phyloP scores from a whole-genome alignment of 2,797 vertebrate species.

The Eurystomus glaucurus region DNA sequence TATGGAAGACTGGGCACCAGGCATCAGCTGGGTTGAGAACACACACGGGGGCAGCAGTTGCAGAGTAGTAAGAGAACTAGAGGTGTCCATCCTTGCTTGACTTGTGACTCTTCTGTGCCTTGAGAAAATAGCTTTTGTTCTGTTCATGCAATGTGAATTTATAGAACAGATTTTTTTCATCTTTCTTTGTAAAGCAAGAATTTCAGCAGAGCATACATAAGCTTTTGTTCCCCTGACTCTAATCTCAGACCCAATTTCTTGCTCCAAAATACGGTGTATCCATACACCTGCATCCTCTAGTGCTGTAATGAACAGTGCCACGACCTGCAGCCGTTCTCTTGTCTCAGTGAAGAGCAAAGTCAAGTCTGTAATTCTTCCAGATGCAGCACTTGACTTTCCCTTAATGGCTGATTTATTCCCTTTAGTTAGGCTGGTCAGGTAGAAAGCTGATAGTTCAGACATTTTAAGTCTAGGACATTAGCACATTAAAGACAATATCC shows the following conservation, averaged over 20 bases:
- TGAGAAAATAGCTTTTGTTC: neutral
- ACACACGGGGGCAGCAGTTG: neutral
- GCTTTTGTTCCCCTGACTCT: neutral
- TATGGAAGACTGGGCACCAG: neutral
- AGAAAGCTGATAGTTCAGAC: conserved; percentile 2
- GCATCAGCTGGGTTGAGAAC: neutral
- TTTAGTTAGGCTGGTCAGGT: neutral
- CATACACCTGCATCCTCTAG: neutral
- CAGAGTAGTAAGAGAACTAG: neutral
- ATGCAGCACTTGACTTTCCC: neutral
- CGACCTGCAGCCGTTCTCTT: accelerated
- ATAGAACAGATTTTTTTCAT: neutral
- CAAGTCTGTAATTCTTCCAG: neutral
- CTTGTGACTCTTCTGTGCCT: neutral
- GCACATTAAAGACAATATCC: neutral
- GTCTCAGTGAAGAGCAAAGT: neutral
- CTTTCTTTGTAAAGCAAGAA: neutral
- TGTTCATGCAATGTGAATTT: neutral
- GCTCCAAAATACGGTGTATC: neutral
- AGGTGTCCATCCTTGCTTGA: neutral
- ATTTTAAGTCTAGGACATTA: neutral
- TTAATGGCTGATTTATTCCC: neutral
- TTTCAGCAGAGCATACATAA: neutral
- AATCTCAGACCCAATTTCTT: neutral
- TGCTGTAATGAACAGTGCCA: neutral